Conservation (phyloP, 2,888 invertebrate species). For the Trissonchulus sp. region DNA sequence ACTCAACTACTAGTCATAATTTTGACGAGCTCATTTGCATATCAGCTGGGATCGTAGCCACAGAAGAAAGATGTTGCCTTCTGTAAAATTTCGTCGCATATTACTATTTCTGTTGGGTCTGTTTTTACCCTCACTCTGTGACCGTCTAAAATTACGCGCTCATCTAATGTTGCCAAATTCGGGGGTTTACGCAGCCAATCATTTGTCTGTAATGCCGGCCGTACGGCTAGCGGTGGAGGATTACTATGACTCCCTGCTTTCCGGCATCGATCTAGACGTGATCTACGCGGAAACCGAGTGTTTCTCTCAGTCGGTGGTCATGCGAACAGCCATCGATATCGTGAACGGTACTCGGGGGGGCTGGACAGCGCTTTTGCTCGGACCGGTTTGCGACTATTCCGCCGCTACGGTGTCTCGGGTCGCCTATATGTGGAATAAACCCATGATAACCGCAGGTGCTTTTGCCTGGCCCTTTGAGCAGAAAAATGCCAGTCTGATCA, state of each 20-base stretch:
- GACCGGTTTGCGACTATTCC: conserved; percentile 25
- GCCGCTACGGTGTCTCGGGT: conserved; percentile 24
- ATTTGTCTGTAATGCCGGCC: neutral
- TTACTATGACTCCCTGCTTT: neutral
- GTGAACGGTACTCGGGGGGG: conserved; percentile 22
- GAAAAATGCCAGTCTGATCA: neutral
- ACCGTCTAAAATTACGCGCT: neutral
- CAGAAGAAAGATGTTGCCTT: too few relatives aligned
- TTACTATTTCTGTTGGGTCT: too few relatives aligned
- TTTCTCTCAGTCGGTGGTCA: conserved; percentile 7
- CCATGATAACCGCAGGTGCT: conserved; percentile 15
- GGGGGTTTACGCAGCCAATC: neutral
- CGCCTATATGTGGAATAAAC: conserved; percentile 7
- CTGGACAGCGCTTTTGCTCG: neutral
- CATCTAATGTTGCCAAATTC: neutral
- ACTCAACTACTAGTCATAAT: too few relatives aligned
- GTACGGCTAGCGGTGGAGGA: neutral
- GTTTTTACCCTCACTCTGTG: too few relatives aligned
- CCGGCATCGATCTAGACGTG: neutral
- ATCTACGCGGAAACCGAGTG: conserved; percentile 18
- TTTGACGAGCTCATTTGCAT: too few relatives aligned
- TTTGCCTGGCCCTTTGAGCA: conserved; percentile 25
- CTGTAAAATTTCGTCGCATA: too few relatives aligned
- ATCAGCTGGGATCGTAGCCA: too few relatives aligned
- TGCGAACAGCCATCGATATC: conserved; percentile 21